phyloP scores from a whole-genome alignment of 2,797 vertebrate species.

The Onychomys leucogaster region DNA sequence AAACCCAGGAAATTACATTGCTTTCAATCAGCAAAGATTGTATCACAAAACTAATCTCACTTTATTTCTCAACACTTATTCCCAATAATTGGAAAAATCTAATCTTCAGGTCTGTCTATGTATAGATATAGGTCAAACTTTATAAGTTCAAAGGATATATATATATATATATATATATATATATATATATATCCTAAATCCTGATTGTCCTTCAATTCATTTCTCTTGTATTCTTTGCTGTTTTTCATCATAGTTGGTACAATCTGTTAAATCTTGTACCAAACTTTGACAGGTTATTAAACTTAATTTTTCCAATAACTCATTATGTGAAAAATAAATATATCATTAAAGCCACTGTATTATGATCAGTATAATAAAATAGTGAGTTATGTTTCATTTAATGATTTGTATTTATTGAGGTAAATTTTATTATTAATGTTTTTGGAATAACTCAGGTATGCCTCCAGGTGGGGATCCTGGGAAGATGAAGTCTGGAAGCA shows the following conservation, averaged over 20 bases:
- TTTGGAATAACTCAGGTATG: not conserved
- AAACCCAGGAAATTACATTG: slow-evolving; percentile 51
- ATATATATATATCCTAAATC: not conserved
- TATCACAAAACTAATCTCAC: slow-evolving; percentile 42
- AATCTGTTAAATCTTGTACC: slow-evolving; percentile 32
- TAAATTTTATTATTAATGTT: slow-evolving; percentile 43
- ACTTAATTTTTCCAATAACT: not conserved
- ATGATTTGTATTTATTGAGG: slow-evolving; percentile 16
- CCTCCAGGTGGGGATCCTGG: not conserved
- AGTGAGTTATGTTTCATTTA: not conserved
- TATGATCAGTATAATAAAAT: slow-evolving; percentile 3
- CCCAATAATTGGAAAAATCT: slow-evolving; percentile 28
- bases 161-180: not conserved
- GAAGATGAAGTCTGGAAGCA: not conserved
- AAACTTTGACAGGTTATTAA: slow-evolving; percentile 48
- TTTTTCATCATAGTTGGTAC: not conserved
- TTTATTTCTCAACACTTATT: slow-evolving; percentile 45
- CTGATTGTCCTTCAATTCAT: slow-evolving; percentile 32
- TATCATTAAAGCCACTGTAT: not conserved
- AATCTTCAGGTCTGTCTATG: slow-evolving; percentile 2
- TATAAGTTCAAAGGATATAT: not conserved
- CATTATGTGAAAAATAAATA: not conserved
- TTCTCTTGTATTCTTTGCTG: not conserved
- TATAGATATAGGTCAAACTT: slow-evolving; percentile 41
- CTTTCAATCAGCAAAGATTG: slow-evolving; percentile 48